A percentile compares a stretch with the other conserved stretches of the same genome.
phyloP scores from a whole-genome alignment of 1,140 invertebrate genomes.

The Microplitis demolitor region DNA sequence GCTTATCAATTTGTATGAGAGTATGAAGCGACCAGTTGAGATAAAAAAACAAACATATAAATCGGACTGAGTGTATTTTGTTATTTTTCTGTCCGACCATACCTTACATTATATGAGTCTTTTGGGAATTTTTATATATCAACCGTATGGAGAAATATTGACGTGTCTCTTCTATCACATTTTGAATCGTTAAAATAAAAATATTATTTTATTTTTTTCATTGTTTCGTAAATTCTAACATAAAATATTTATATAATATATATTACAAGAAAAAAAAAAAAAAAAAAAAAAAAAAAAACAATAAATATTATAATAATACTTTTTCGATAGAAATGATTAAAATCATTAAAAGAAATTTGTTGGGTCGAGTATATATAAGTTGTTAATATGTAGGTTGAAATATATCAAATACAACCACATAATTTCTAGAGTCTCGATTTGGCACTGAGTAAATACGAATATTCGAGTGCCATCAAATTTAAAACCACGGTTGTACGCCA shows the following conservation, averaged over 20 bases:
- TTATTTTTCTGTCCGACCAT: background rate
- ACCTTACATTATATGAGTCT: background rate
- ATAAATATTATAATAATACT: too few relatives aligned
- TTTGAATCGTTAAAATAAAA: background rate
- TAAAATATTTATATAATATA: too few relatives aligned
- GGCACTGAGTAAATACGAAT: constrained; percentile 13
- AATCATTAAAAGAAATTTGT: too few relatives aligned
- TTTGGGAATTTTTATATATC: background rate
- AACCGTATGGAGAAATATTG: background rate
- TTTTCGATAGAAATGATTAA: too few relatives aligned
- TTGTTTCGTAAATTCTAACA: too few relatives aligned
- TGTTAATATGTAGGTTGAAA: background rate
- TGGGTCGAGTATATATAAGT: background rate
- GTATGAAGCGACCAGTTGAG: too few relatives aligned
- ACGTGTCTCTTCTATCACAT: background rate
- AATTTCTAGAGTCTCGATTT: background rate
- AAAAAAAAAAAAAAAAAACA: too few relatives aligned
- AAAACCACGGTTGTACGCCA: constrained; percentile 28
- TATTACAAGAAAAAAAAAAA: too few relatives aligned
- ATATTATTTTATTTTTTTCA: too few relatives aligned
- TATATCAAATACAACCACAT: background rate
- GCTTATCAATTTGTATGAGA: too few relatives aligned
- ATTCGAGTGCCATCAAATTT: constrained; percentile 26
- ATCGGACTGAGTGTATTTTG: background rate
- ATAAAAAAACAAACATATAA: background rate